Evolutionary conservation across 2,113 vertebrate genomes (phyloP).

Genomic region (Daboia siamensis): DNA sequence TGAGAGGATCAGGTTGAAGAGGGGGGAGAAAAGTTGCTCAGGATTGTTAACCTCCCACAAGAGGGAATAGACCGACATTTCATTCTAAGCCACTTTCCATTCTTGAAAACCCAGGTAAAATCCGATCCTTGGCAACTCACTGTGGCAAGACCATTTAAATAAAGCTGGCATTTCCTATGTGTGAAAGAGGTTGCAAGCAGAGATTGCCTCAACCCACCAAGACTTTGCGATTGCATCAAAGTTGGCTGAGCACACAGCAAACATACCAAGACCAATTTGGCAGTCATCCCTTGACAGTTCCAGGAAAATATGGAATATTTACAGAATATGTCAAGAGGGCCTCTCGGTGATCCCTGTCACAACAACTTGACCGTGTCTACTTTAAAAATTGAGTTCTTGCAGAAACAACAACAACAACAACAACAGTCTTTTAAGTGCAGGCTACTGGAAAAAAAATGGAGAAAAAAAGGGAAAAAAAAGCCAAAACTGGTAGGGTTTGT

Average conservation of each 20-base stretch:
- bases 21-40: not conserved
- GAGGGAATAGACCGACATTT: not conserved
- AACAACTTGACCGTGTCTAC: slow-evolving; percentile 44
- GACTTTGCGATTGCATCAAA: slow-evolving; percentile 52
- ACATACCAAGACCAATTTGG: slow-evolving; percentile 57
- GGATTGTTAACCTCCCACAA: not conserved
- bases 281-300: slow-evolving; percentile 51
- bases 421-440: slow-evolving; percentile 42
- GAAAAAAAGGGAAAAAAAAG: not conserved
- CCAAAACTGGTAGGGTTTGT: not conserved
- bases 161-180: slow-evolving; percentile 45
- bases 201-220: slow-evolving; percentile 31
- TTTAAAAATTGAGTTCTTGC: slow-evolving; percentile 52
- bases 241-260: slow-evolving; percentile 59
- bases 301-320: slow-evolving; percentile 62
- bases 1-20: not conserved
- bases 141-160: slow-evolving; percentile 55
- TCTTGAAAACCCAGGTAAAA: not conserved
- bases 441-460: slow-evolving; percentile 42
- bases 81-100: not conserved
- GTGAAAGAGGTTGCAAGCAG: slow-evolving; percentile 33
- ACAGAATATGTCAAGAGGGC: slow-evolving; percentile 46
- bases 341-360: slow-evolving; percentile 50
- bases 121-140: slow-evolving; percentile 45
- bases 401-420: slow-evolving; percentile 18